These are phyloP conservation scores for Aphrocallistes beatrix DNA, from an alignment of 37 sponge, comb jelly and placozoan genomes.

Conservation along the genomic window DNA sequence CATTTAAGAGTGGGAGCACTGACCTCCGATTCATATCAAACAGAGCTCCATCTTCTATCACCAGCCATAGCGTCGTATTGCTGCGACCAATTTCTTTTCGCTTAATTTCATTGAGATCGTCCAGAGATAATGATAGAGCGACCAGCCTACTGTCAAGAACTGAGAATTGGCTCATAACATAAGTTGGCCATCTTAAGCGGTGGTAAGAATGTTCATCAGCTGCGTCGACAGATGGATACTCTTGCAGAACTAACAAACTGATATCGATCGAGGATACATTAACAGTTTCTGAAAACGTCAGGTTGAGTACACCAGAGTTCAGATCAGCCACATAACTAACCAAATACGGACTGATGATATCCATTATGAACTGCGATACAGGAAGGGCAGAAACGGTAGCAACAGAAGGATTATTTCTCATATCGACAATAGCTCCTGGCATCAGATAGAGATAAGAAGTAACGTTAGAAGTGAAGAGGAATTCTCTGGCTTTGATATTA, in stretches of 20 bases:
- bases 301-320: slow-evolving; percentile 46
- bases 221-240: slow-evolving; percentile 43
- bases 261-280: slow-evolving; percentile 57
- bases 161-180: slow-evolving; percentile 36
- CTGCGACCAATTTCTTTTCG: slow-evolving; percentile 41
- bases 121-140: slow-evolving; percentile 32
- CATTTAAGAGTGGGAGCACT: slow-evolving; percentile 64
- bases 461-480: slow-evolving; percentile 37
- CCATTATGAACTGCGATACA: slow-evolving; percentile 42
- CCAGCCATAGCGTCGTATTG: slow-evolving; percentile 56
- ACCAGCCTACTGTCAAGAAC: slow-evolving; percentile 63
- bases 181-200: slow-evolving; percentile 25
- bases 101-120: slow-evolving; percentile 75
- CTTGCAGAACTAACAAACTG: slow-evolving; percentile 43
- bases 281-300: slow-evolving; percentile 77
- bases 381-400: slow-evolving; percentile 25
- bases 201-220: slow-evolving; percentile 39
- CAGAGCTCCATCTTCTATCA: slow-evolving; percentile 41
- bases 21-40: slow-evolving; percentile 54
- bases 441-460: slow-evolving; percentile 45
- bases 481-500: slow-evolving; percentile 49
- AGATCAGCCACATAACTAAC: slow-evolving; percentile 60
- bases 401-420: slow-evolving; percentile 60
- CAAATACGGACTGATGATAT: slow-evolving; percentile 43
- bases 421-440: slow-evolving; percentile 50